A percentile compares a stretch with the other conserved stretches of the same genome.
Conservation (phyloP, 2,113 vertebrate species). For the Rhagologus leucostigma region DNA sequence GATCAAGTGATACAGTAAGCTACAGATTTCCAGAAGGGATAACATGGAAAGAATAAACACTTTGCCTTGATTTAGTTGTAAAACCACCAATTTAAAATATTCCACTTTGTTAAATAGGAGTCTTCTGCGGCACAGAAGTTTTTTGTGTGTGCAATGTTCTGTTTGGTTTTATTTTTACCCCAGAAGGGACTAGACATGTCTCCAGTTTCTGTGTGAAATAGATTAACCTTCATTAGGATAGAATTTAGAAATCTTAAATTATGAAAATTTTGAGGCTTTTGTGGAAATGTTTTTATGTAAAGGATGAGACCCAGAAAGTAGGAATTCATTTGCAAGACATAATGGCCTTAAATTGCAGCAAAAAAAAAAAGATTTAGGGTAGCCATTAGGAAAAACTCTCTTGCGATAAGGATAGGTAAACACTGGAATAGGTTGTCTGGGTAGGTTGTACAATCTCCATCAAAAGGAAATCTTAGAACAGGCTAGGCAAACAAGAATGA, state of each 20-base stretch:
- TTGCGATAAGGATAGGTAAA: background rate
- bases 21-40: background rate
- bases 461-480: background rate
- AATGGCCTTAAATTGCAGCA: background rate
- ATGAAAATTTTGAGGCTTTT: slow-evolving; percentile 17
- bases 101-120: background rate
- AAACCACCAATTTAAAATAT: background rate
- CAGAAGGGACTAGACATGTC: background rate
- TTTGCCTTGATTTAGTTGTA: background rate
- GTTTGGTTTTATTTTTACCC: background rate
- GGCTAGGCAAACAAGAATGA: background rate
- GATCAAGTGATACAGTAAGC: background rate
- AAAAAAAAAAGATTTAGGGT: background rate
- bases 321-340: slow-evolving; percentile 8
- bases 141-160: background rate
- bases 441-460: background rate
- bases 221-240: background rate
- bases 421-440: background rate
- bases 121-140: background rate
- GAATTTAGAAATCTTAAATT: background rate
- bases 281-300: background rate
- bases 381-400: slow-evolving; percentile 22
- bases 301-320: background rate
- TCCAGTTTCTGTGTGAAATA: background rate
- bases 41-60: background rate